Conservation (phyloP, 2,888 invertebrate genomes). For the Xylocampa areola region DNA sequence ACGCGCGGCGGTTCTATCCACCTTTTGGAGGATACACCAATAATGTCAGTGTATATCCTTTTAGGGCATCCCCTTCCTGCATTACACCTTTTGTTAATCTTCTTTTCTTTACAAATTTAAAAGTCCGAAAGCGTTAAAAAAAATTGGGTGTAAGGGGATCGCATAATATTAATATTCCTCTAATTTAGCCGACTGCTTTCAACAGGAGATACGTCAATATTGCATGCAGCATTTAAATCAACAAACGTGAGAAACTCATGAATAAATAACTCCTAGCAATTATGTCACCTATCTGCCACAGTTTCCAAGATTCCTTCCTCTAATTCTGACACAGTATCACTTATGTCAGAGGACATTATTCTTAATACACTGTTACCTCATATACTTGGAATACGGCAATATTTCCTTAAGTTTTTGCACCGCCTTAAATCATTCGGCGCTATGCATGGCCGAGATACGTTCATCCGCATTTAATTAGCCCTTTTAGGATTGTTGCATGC, state of each 20-base stretch:
- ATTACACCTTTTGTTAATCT: too few species aligned
- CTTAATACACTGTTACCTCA: constrained; percentile 35
- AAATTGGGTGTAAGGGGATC: too few species aligned
- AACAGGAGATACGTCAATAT: too few species aligned
- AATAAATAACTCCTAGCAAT: constrained; percentile 40
- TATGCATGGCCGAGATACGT: constrained; percentile 60
- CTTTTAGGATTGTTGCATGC: constrained; percentile 56
- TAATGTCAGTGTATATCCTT: too few species aligned
- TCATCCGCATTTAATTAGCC: constrained; percentile 70
- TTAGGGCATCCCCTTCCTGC: too few species aligned
- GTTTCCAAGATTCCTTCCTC: constrained; percentile 48
- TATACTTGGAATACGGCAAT: constrained; percentile 67
- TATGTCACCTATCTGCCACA: constrained; percentile 39
- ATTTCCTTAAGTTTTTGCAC: constrained; percentile 75
- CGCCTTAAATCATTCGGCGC: constrained; percentile 76
- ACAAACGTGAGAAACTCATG: constrained; percentile 27
- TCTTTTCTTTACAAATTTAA: too few species aligned
- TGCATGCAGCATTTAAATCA: constrained; percentile 1
- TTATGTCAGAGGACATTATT: constrained; percentile 43
- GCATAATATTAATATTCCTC: too few species aligned
- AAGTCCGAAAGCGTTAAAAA: too few species aligned
- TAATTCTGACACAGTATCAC: constrained; percentile 10
- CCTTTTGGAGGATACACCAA: too few species aligned
- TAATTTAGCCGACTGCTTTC: too few species aligned
- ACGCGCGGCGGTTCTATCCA: too few species aligned